Base-by-base conservation (phyloP, 2,113 vertebrate genomes). In the Hemichromis elongatus region DNA sequence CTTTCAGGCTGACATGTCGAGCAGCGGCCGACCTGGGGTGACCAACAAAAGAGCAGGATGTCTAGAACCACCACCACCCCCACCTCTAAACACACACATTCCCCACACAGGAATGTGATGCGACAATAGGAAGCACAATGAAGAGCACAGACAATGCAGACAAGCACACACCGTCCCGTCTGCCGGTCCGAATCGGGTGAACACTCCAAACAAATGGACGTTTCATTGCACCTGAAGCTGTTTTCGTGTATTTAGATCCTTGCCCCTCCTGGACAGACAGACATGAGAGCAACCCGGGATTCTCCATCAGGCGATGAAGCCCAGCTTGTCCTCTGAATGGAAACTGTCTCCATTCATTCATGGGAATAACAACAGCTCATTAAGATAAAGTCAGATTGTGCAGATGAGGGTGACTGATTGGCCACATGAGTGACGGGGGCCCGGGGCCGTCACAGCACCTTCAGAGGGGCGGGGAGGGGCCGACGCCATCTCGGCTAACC, bases 301-400 rank as follows among this genome's bases (percentile, higher is more conserved):
- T 63, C 53, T 82, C 75, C 81, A 79, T 19, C 70, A 73, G 77
- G 78, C 87, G 88, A 88, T 89, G 84, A 91, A 82, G 81, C 87
- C 79, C 77, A 77, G 28, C 83, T 89, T 91, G 33, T 88, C 45
- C 57, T 75, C 40, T 93, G 77, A 92, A 91, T 80, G 88, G 86
- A 89, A 88, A 54, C 68, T 14, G 79, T 54, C 86, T 92, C 90
- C 83, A 92, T 95, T 92, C 93, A 94, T 87, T 86, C 33, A 84
- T 77, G 73, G 84, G 70, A 91, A 91, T 50, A 91, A 93, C 92
- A 94, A 87, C 90, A 87, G 77, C 87, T 92, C 88, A 91, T 95
- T 95, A 92, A 95, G 95, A 94, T 94, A 94, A 95, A 92, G 91
- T 95, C 94, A 91, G 92, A 95, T 94, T 85, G 63, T 83, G 79